Base-by-base conservation (phyloP, 2,113 vertebrate genomes). In the Sander lucioperca region DNA sequence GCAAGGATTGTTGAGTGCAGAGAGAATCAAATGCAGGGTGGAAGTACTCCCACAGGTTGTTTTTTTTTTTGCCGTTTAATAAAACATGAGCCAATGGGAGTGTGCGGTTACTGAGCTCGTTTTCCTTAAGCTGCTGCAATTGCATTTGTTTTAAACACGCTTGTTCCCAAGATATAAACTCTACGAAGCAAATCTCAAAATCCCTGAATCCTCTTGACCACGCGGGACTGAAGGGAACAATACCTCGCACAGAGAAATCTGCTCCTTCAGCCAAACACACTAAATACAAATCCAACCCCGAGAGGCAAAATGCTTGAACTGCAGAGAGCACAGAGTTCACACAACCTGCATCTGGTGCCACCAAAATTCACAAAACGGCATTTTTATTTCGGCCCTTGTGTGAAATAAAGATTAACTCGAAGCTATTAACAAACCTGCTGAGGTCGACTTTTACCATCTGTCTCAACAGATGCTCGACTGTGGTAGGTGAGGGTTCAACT, bases 141-240 rank as follows among this genome's bases (percentile, higher is more conserved):
- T 74, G 57, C 50, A 68, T 68, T 53, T 12, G 36, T 80, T 87
- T 80, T 58, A 71, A 77, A 79, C 73, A 70, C 0, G 2, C 65
- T 19, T 63, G 70, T 74, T 81, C 59, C 61, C 13, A 23, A 77
- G 43, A 83, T 84, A 86, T 65, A 1, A 79, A 71, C 82, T 77
- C 70, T 56, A 79, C 70, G 82, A 84, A 84, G 72, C 36, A 84
- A 83, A 89, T 91, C 86, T 85, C 39, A 73, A 86, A 82, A 78
- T 88, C 85, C 82, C 83, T 7, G 78, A 89, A 90, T 89, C 82
- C 83, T 80, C 77, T 82, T 81, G 74, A 83, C 77, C 88, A 80
- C 69, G 23, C 4, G 23, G 68, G 62, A 72, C 62, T 67, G 45
- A 51, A 59, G 69, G 64, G 54, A 85, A 84, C 72, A 78, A 83